Evolutionary conservation across 2,113 vertebrate genomes (phyloP), one percentile per base, ranked within the genome.

Genomic region (Dromiciops gliroides): DNA sequence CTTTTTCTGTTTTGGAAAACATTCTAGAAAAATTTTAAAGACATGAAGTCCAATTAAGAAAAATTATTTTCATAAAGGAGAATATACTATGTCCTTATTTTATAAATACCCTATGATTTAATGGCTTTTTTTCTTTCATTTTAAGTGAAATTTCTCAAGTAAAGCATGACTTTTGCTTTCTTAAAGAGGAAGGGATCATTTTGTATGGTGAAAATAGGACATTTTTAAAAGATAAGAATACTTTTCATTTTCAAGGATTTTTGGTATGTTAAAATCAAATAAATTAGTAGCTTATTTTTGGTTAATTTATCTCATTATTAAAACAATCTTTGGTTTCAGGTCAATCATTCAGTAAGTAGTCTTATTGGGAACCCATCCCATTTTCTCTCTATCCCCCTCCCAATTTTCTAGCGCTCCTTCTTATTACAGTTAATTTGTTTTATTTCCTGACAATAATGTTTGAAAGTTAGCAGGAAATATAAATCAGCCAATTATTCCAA

Each of bases 391-490:
- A 49, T 94, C 50, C 49, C 53, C 96, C 49, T 56, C 53, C 96
- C 90, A 31, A 51, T 91, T 96, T 96, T 92, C 92, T 37, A 48
- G 50, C 90, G 49, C 22, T 96, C 44, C 94, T 95, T 95, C 93
- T 95, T 97, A 98, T 97, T 98, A 96, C 96, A 98, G 94, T 50
- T 94, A 96, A 97, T 97, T 97, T 94, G 5, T 91, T 98, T 98
- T 96, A 94, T 88, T 94, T 96, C 91, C 95, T 98, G 97, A 97
- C 94, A 98, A 50, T 95, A 94, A 96, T 95, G 83, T 96, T 98
- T 98, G 97, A 96, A 95, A 97, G 96, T 97, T 97, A 94, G 97
- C 91, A 96, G 95, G 90, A 95, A 98, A 97, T 97, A 97, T 96
- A 97, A 97, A 89, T 97, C 98, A 98, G 89, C 95, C 75, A 53